These are phyloP conservation scores for Enteromius treurensis DNA, from an alignment of 2,797 vertebrate genomes.

Conservation along the genomic window DNA sequence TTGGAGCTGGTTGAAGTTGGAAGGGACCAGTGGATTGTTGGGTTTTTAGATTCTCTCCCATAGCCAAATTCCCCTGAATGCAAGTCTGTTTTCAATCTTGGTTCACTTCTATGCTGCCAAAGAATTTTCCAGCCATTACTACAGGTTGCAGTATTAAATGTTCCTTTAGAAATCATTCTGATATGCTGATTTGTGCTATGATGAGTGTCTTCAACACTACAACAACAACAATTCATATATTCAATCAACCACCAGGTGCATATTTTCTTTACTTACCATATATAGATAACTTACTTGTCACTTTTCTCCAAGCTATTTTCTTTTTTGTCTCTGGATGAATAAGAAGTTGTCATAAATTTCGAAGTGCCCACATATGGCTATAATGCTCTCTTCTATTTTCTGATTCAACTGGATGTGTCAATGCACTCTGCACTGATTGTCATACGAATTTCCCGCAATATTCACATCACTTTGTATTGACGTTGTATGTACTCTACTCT, in stretches of 20 bases:
- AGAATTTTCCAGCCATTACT: background rate
- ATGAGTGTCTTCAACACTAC: background rate
- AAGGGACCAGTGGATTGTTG: constrained; percentile 5
- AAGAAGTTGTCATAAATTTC: background rate
- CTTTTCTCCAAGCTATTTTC: background rate
- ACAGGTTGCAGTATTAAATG: background rate
- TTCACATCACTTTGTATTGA: background rate
- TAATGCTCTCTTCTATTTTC: background rate
- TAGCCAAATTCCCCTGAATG: background rate
- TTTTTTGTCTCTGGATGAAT: background rate
- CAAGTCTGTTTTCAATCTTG: background rate
- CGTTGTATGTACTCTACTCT: background rate
- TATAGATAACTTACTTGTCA: background rate
- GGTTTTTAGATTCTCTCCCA: background rate
- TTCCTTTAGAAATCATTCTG: background rate
- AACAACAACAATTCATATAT: background rate
- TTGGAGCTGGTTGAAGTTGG: constrained; percentile 31
- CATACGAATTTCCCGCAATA: too few relatives aligned
- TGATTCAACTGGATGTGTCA: background rate
- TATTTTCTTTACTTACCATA: background rate
- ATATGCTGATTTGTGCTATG: background rate
- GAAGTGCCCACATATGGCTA: background rate
- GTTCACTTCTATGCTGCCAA: background rate
- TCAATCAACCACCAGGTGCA: background rate
- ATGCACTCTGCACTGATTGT: background rate